Conservation (phyloP, 1,140 invertebrate genomes). For the Drosophila saltans region DNA sequence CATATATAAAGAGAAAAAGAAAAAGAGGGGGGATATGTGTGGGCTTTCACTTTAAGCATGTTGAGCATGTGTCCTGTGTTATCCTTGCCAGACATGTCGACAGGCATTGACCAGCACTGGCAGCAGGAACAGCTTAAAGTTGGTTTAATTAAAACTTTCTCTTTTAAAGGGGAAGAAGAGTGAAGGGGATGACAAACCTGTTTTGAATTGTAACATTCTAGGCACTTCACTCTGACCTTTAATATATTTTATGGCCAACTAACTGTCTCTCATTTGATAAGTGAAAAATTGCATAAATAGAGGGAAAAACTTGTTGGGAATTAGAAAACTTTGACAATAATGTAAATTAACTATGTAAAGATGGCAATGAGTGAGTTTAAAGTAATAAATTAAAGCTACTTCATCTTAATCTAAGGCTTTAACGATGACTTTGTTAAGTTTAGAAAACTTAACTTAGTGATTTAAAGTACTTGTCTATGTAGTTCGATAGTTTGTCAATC, state of each 20-base stretch:
- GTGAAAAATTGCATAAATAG: background rate
- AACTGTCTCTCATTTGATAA: background rate
- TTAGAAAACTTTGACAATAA: too few relatives aligned
- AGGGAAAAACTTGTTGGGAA: background rate
- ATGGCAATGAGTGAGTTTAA: too few relatives aligned
- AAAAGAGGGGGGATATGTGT: slow-evolving; percentile 15
- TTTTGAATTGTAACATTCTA: slow-evolving; percentile 38
- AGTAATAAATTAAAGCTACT: too few relatives aligned
- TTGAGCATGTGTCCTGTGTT: slow-evolving; percentile 37
- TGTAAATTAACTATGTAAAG: too few relatives aligned
- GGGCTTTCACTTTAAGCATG: background rate
- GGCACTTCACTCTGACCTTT: background rate
- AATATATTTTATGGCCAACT: slow-evolving; percentile 8
- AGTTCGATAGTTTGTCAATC: too few relatives aligned
- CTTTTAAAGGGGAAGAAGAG: background rate
- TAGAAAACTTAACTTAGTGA: too few relatives aligned
- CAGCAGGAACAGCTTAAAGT: slow-evolving; percentile 70
- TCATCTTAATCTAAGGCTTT: too few relatives aligned
- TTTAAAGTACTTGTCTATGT: too few relatives aligned
- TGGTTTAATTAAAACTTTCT: slow-evolving; percentile 74
- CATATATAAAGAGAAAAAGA: slow-evolving; percentile 59
- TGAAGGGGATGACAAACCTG: background rate
- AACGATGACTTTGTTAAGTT: too few relatives aligned
- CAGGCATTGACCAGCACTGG: slow-evolving; percentile 40
- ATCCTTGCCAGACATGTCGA: slow-evolving; percentile 43